phyloP scores from a whole-genome alignment of 2,113 vertebrate species.

The Psilopsiagon aymara region DNA sequence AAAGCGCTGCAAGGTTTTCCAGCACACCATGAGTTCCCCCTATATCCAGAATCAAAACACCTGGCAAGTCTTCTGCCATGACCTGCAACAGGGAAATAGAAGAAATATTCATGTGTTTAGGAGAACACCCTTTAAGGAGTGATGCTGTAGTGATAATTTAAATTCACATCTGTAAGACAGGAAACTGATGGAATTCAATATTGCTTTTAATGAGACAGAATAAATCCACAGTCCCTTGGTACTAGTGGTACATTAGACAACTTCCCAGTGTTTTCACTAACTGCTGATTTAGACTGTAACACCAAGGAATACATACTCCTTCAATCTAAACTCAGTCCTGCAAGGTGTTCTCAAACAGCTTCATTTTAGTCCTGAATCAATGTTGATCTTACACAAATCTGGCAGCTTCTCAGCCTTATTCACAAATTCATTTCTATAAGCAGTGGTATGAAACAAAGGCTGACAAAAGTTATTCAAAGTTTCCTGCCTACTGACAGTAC shows the following conservation, averaged over 20 bases:
- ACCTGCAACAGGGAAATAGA: not conserved
- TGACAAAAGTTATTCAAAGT: not conserved
- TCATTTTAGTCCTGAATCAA: not conserved
- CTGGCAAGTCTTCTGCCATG: conserved; percentile 64
- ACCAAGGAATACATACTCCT: not conserved
- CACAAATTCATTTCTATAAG: not conserved
- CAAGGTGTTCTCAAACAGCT: not conserved
- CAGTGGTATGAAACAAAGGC: not conserved
- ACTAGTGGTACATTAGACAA: not conserved
- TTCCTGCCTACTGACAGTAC: not conserved
- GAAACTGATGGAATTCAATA: not conserved
- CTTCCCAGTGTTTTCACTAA: not conserved
- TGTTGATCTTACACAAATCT: not conserved
- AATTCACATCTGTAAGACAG: not conserved
- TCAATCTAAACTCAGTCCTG: not conserved
- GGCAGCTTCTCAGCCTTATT: not conserved
- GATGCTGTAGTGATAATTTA: not conserved
- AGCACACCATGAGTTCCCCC: conserved; percentile 60
- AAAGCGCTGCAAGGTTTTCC: conserved; percentile 30
- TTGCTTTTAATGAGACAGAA: not conserved
- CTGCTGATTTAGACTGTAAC: not conserved
- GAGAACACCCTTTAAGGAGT: not conserved
- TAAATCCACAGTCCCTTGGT: not conserved
- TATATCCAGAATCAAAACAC: conserved; percentile 62
- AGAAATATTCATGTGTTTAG: not conserved